phyloP scores from a whole-genome alignment of 2,888 invertebrate genomes.

The Lampropteryx suffumata region DNA sequence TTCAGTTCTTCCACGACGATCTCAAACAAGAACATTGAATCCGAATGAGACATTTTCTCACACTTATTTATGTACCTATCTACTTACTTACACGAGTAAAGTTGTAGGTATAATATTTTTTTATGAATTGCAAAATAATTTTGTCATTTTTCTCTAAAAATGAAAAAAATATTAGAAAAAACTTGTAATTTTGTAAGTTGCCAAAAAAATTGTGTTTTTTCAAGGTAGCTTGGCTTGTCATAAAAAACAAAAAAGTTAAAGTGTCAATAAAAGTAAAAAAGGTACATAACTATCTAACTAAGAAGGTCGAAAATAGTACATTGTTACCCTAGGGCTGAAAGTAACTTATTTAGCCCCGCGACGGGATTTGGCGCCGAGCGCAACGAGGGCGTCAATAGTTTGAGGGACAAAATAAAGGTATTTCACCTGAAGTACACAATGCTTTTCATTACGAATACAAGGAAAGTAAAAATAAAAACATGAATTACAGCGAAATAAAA shows the following conservation, averaged over 20 bases:
- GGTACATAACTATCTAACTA: no score
- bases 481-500: no score
- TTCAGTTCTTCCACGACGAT: constrained; percentile 56
- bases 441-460: no score
- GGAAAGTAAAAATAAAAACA: no score
- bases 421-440: no score
- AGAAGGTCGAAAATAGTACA: no score
- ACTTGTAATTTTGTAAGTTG: constrained; percentile 51
- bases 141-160: constrained; percentile 30
- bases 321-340: no score
- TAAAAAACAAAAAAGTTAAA: background rate
- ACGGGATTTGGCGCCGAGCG: no score
- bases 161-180: constrained; percentile 20
- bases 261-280: no score
- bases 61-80: constrained; percentile 24
- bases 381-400: no score
- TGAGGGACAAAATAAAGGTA: no score
- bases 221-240: background rate
- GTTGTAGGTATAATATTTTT: constrained; percentile 12
- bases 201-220: constrained; percentile 42
- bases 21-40: constrained; percentile 70
- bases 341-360: no score
- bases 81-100: constrained; percentile 20
- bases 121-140: constrained; percentile 18
- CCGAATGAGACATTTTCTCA: constrained; percentile 58